These are phyloP conservation scores for Trichechus manatus DNA, from an alignment of 2,113 vertebrate species.

Conservation along the genomic window DNA sequence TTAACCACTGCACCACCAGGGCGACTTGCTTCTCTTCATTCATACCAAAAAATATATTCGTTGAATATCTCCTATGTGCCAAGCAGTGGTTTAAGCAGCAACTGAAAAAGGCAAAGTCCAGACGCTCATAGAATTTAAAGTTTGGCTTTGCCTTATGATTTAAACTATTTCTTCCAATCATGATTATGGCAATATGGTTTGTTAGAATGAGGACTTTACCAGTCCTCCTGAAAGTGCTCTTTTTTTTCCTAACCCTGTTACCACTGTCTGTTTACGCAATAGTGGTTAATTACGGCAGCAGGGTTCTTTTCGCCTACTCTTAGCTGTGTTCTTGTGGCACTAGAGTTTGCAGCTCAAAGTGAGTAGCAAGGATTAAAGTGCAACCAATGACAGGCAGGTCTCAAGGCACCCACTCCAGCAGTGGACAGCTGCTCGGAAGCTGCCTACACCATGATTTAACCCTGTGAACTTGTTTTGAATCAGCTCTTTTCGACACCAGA, in stretches of 20 bases:
- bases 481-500: slow-evolving; percentile 76
- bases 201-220: background rate
- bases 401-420: slow-evolving; percentile 55
- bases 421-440: slow-evolving; percentile 71
- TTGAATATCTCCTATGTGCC: background rate
- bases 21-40: background rate
- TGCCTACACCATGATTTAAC: slow-evolving; percentile 73
- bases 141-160: background rate
- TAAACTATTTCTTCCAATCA: background rate
- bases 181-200: background rate
- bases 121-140: background rate
- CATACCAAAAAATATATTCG: background rate
- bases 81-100: background rate
- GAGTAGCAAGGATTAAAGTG: background rate
- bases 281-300: background rate
- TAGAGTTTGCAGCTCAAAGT: slow-evolving; percentile 44
- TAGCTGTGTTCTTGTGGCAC: background rate
- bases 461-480: slow-evolving; percentile 78
- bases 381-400: slow-evolving; percentile 8
- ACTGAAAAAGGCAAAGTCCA: background rate
- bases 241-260: background rate
- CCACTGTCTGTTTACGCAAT: background rate
- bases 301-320: background rate
- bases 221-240: background rate
- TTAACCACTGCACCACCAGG: too few relatives aligned